Conservation (phyloP, 2,888 invertebrate genomes). For the Conops quadrifasciatus region DNA sequence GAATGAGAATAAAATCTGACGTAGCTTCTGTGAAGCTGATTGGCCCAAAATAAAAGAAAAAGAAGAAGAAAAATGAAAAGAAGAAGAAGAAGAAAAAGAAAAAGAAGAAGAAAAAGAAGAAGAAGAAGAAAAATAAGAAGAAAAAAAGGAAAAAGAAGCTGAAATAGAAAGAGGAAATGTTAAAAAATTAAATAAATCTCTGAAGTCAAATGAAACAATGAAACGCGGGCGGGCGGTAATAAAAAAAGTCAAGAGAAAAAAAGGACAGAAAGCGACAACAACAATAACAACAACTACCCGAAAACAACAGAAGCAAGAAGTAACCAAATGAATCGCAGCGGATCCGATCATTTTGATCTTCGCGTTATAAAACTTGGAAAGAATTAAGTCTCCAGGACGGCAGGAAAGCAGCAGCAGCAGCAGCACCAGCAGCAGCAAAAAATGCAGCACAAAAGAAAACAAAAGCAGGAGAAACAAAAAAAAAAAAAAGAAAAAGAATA, state of each 20-base stretch:
- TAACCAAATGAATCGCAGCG: conserved; percentile 1
- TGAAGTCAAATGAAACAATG: conserved; percentile 31
- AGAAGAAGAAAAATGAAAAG: neutral
- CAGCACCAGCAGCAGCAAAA: neutral
- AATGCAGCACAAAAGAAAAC: neutral
- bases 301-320: neutral
- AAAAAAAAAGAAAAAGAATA: conserved; percentile 7
- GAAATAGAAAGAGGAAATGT: conserved; percentile 11
- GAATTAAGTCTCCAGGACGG: neutral
- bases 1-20: too few relatives aligned
- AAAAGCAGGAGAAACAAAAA: neutral
- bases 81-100: too few relatives aligned
- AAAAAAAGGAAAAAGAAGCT: too few relatives aligned
- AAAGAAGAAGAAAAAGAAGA: neutral
- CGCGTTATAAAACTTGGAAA: neutral
- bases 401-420: neutral
- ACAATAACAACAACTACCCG: neutral
- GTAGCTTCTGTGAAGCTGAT: too few relatives aligned
- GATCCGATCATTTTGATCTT: conserved; percentile 10
- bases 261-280: neutral
- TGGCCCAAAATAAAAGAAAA: too few relatives aligned
- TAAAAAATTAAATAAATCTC: conserved; percentile 32
- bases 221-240: conserved; percentile 30
- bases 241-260: conserved; percentile 3
- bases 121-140: too few relatives aligned